phyloP scores from a whole-genome alignment of 2,113 vertebrate genomes.

The Clarias macrocephalus region DNA sequence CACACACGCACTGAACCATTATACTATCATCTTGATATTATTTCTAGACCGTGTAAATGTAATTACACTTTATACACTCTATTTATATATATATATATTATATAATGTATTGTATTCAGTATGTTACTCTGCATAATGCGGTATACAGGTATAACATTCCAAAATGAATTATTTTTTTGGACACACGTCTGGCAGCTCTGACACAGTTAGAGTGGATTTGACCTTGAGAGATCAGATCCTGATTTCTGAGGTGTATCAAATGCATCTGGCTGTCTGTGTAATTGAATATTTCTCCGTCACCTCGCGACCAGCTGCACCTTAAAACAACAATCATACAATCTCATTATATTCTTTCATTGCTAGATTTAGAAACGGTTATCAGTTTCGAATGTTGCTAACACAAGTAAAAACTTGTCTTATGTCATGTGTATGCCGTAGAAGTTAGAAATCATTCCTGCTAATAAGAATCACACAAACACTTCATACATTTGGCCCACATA shows the following conservation, averaged over 20 bases:
- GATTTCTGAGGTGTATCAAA: slow-evolving; percentile 5
- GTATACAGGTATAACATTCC: background rate
- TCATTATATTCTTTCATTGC: background rate
- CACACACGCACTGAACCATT: background rate
- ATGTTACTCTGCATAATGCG: background rate
- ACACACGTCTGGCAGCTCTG: background rate
- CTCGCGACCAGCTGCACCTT: background rate
- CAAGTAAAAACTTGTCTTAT: background rate
- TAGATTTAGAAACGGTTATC: background rate
- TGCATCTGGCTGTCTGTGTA: slow-evolving; percentile 13
- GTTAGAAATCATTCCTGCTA: background rate
- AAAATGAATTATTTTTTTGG: background rate
- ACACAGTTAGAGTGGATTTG: background rate
- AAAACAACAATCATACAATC: background rate
- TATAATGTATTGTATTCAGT: background rate
- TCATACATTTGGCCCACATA: background rate
- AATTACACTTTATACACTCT: background rate
- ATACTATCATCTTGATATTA: background rate
- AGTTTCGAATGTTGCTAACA: background rate
- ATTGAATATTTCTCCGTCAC: background rate
- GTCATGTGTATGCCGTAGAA: background rate
- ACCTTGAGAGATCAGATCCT: background rate
- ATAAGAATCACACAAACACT: background rate
- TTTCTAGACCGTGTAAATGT: background rate
- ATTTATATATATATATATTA: background rate